Conservation (phyloP, 2,113 vertebrate genomes). For the Euleptes europaea region DNA sequence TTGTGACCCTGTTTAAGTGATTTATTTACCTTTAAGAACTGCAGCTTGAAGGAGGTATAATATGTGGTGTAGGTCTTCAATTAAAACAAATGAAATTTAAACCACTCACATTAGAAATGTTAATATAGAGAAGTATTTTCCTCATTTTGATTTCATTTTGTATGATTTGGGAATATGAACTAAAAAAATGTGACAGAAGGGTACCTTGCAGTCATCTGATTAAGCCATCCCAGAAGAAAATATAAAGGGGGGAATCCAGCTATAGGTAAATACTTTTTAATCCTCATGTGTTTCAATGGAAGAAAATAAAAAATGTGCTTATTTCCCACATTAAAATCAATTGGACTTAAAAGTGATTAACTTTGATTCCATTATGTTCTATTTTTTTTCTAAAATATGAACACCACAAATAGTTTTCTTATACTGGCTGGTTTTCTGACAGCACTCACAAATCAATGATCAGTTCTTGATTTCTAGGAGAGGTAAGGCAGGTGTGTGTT, state of each 20-base stretch:
- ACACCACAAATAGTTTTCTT: neutral
- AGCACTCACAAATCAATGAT: too few species aligned
- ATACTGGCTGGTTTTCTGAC: too few species aligned
- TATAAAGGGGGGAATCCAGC: neutral
- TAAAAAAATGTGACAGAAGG: slow-evolving; percentile 32
- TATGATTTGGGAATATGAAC: slow-evolving; percentile 30
- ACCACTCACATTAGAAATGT: slow-evolving; percentile 43
- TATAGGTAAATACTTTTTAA: neutral
- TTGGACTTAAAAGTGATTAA: neutral
- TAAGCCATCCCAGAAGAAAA: neutral
- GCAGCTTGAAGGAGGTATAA: slow-evolving; percentile 64
- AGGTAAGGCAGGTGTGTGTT: too few species aligned
- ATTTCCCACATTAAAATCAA: neutral
- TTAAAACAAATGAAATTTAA: slow-evolving; percentile 65
- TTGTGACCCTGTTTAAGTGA: slow-evolving; percentile 87
- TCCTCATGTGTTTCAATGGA: neutral
- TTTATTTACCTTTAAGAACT: slow-evolving; percentile 82
- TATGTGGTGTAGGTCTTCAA: slow-evolving; percentile 57
- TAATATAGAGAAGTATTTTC: slow-evolving; percentile 43
- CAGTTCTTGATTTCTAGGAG: too few species aligned
- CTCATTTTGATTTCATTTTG: slow-evolving; percentile 51
- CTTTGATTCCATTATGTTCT: neutral
- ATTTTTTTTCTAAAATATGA: neutral
- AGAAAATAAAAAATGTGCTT: neutral
- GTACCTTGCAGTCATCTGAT: neutral